phyloP scores from a whole-genome alignment of 2,888 invertebrate species.

The Drosophila rubida region DNA sequence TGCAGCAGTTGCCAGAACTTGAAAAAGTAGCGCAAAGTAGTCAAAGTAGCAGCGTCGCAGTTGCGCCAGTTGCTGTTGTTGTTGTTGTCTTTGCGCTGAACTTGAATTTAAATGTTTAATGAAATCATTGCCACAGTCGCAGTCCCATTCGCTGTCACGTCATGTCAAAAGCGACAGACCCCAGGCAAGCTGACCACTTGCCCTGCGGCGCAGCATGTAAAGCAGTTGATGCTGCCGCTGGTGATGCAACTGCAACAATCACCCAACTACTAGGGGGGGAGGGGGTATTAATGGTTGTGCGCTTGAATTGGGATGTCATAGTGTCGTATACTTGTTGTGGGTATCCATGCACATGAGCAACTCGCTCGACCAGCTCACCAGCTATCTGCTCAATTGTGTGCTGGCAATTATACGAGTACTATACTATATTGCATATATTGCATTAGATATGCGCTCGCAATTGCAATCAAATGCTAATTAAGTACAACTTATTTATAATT shows the following conservation, averaged over 20 bases:
- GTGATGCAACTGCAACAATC: constrained; percentile 46
- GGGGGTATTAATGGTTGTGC: constrained; percentile 31
- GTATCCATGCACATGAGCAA: constrained; percentile 1
- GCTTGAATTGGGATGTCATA: constrained; percentile 17
- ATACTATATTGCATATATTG: neutral
- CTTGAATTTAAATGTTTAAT: constrained; percentile 78
- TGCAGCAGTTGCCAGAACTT: neutral
- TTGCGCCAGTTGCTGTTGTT: neutral
- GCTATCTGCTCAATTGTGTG: constrained; percentile 16
- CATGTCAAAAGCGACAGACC: constrained; percentile 16
- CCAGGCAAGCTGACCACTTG: constrained; percentile 5
- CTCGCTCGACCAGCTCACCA: neutral
- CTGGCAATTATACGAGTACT: constrained; percentile 7
- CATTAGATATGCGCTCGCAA: constrained; percentile 6
- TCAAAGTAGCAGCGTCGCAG: neutral
- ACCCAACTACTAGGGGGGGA: no score
- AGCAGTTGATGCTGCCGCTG: constrained; percentile 8
- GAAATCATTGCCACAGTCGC: constrained; percentile 69
- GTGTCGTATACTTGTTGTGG: constrained; percentile 1
- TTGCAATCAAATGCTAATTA: constrained; percentile 15
- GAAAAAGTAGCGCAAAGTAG: neutral
- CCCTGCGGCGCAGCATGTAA: constrained; percentile 13
- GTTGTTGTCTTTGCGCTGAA: constrained; percentile 46
- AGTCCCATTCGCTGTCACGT: constrained; percentile 25
- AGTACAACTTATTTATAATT: constrained; percentile 11